Evolutionary conservation across 1,140 invertebrate genomes (phyloP), one percentile per base, ranked within the genome.

Genomic region (Geopemphigus sp.): DNA sequence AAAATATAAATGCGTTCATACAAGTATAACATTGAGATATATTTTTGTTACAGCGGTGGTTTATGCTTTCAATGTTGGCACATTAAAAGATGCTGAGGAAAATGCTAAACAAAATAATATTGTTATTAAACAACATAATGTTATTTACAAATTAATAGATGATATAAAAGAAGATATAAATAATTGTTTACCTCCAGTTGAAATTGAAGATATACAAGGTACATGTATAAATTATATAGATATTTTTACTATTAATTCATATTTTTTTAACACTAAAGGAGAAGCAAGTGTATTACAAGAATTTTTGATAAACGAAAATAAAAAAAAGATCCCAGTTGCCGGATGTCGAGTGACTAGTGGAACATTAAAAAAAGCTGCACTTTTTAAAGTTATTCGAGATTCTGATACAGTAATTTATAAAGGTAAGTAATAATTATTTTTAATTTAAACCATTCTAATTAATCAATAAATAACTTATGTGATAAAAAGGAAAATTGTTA

Each of bases 101-200:
- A 78, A 88, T 10, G 90, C 90, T 0, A 87, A 87, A 80, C 84
- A 85, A 11, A 87, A 87, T 24, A 85, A 87, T 17, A 87, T 96
- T 19, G 63, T 83, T 1, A 87, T 98, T 63, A 90, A 89, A 83
- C 82, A 87, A 54, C 90, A 91, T 85, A 97, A 96, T 86, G 89
- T 98, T 14, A 98, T 98, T 82, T 98, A 98, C 86, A 92, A 92
- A 83, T 86, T 98, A 57, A 89, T 98, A 14, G 95, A 98, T 84
- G 92, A 96, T 86, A 83, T 98, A 0, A 95, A 94, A 84, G 87
- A 89, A 70, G 91, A 95, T 85, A 89, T 98, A 24, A 92, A 88
- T 82, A 86, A 85, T n/a, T 87, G 88, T 83, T 86, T 98, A 82
- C 95, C 95, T 1, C 82, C 85, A 24, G 84, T 89, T 63, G 88